These are phyloP conservation scores for Microctenopoma lineatum DNA, from an alignment of 2,797 vertebrate species.

Conservation along the genomic window DNA sequence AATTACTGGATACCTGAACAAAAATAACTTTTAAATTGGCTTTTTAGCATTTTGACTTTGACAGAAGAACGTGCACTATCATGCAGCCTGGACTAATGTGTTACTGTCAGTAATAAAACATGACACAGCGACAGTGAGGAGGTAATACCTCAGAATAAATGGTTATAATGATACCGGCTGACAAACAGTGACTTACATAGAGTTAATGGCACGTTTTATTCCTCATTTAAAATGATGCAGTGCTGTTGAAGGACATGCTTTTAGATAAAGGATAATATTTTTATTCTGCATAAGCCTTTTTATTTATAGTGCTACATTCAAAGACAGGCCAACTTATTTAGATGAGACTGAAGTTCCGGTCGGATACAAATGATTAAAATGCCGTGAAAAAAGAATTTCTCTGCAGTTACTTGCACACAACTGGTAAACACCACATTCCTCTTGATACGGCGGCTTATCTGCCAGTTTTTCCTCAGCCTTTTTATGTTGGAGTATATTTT, in stretches of 20 bases:
- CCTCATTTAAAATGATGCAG: slow-evolving; percentile 34
- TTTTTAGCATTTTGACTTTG: neutral
- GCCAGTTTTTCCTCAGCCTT: slow-evolving; percentile 34
- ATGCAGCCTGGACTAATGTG: neutral
- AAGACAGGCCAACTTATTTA: slow-evolving; percentile 18
- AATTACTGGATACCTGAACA: neutral
- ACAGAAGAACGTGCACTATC: neutral
- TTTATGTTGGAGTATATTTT: slow-evolving; percentile 45
- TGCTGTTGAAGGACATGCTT: slow-evolving; percentile 9
- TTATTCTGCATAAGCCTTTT: neutral
- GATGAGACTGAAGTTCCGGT: slow-evolving; percentile 11
- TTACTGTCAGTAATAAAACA: slow-evolving; percentile 13
- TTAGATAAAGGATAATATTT: slow-evolving; percentile 22
- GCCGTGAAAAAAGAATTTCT: slow-evolving; percentile 8
- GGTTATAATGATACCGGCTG: slow-evolving; percentile 35
- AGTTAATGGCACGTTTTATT: slow-evolving; percentile 51
- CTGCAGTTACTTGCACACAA: slow-evolving; percentile 1
- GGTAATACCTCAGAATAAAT: slow-evolving; percentile 13
- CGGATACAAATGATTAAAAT: slow-evolving; percentile 28
- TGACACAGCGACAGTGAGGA: slow-evolving; percentile 1
- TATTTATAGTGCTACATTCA: slow-evolving; percentile 2
- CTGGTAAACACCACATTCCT: slow-evolving; percentile 38
- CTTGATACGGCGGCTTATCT: slow-evolving; percentile 30
- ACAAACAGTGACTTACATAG: slow-evolving; percentile 22
- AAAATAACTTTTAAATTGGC: neutral